phyloP scores from a whole-genome alignment of 2,888 invertebrate species.

The Tachina lurida region DNA sequence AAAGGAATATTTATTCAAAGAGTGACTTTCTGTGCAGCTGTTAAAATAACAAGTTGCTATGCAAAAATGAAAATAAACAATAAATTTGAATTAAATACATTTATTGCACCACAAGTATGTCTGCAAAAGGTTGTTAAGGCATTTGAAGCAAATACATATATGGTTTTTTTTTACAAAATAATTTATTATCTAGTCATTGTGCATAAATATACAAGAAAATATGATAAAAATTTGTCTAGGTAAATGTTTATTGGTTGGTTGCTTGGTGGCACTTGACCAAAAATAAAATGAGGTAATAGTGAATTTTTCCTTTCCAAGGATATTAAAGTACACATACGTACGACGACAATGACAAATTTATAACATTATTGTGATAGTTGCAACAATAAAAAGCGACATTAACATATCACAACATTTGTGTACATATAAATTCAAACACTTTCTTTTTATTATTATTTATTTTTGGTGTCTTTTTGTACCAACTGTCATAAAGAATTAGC shows the following conservation, averaged over 20 bases:
- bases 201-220: conserved; percentile 10
- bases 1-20: conserved; percentile 35
- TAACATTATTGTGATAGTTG: not conserved
- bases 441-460: conserved; percentile 13
- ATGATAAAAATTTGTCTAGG: conserved; percentile 1
- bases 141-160: conserved; percentile 32
- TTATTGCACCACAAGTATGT: conserved; percentile 47
- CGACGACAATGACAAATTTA: not conserved
- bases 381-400: not conserved
- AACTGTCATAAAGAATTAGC: not conserved
- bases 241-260: not conserved
- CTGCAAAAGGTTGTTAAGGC: conserved; percentile 38
- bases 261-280: conserved; percentile 63
- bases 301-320: conserved; percentile 62
- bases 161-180: conserved; percentile 22
- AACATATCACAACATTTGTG: conserved; percentile 43
- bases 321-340: not conserved
- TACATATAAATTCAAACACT: conserved; percentile 8
- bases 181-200: conserved; percentile 43
- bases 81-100: conserved; percentile 41
- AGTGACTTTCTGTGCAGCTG: conserved; percentile 15
- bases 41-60: conserved; percentile 16
- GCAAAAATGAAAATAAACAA: conserved; percentile 35
- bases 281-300: conserved; percentile 64
- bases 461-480: conserved; percentile 1